Conservation (phyloP, 1,140 invertebrate genomes). For the Melitaea cinxia region DNA sequence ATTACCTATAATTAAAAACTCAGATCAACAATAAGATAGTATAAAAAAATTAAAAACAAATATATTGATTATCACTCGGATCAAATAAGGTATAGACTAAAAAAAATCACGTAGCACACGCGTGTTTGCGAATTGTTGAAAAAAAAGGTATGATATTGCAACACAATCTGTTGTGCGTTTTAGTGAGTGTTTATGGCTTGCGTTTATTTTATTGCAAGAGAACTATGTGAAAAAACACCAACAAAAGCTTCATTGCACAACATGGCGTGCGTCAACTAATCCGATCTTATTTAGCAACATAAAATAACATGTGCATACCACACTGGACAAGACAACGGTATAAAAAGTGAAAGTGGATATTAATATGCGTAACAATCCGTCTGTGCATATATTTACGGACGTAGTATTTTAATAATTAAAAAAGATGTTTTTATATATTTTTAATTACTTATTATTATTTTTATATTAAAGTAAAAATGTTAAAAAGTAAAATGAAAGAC, state of each 20-base stretch:
- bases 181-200: constrained; percentile 6
- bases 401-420: too few species aligned
- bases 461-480: too few species aligned
- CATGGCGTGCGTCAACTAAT: constrained; percentile 23
- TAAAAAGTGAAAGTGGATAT: constrained; percentile 14
- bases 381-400: too few species aligned
- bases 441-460: too few species aligned
- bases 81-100: not conserved
- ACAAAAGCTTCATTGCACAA: constrained; percentile 24
- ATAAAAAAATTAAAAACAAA: too few species aligned
- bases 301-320: constrained; percentile 8
- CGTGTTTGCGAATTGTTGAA: not conserved
- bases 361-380: constrained; percentile 4
- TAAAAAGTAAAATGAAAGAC: too few species aligned
- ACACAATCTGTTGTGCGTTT: not conserved
- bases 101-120: not conserved
- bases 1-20: too few species aligned
- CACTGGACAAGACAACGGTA: not conserved
- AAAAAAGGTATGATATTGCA: not conserved
- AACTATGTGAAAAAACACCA: constrained; percentile 21
- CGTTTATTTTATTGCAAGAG: constrained; percentile 10
- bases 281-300: constrained; percentile 29
- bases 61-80: too few species aligned
- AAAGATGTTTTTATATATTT: too few species aligned
- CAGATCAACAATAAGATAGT: too few species aligned